Conservation (phyloP, 2,113 vertebrate species). For the Microcebus murinus region DNA sequence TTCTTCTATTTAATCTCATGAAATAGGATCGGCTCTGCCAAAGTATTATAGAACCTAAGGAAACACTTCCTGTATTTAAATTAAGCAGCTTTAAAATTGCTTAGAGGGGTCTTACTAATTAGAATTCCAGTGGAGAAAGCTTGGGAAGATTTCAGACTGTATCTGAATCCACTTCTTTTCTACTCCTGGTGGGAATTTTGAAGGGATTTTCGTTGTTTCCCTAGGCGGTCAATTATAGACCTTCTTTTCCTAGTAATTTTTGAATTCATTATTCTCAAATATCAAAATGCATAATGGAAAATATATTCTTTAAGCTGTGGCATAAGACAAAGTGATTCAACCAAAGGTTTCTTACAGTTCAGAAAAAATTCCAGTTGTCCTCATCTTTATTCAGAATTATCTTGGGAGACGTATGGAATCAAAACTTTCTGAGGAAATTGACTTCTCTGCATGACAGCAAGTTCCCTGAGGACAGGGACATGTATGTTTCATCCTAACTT, state of each 20-base stretch:
- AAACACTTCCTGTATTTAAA: constrained; percentile 75
- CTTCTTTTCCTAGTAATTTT: constrained; percentile 63
- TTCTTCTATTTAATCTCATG: constrained; percentile 74
- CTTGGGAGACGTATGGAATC: neutral
- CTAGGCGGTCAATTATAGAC: constrained; percentile 63
- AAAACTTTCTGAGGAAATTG: neutral
- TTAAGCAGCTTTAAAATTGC: constrained; percentile 63
- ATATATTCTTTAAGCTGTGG: constrained; percentile 34
- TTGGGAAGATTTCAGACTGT: constrained; percentile 43
- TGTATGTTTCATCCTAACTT: too few species aligned
- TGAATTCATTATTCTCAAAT: constrained; percentile 67
- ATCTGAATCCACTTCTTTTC: constrained; percentile 54
- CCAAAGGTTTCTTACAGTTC: constrained; percentile 22
- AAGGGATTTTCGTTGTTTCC: constrained; percentile 63
- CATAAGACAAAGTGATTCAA: constrained; percentile 6
- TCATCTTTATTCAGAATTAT: constrained; percentile 7
- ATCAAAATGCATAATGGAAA: constrained; percentile 57
- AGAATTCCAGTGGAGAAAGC: constrained; percentile 59
- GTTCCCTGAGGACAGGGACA: neutral
- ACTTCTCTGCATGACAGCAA: neutral
- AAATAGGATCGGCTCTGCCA: constrained; percentile 66
- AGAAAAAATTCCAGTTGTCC: neutral
- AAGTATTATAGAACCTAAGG: constrained; percentile 65
- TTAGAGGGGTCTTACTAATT: constrained; percentile 66
- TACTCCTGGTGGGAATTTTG: constrained; percentile 60